Evolutionary conservation across 2,797 vertebrate genomes (phyloP).

Genomic region (Halcyon smyrnensis): DNA sequence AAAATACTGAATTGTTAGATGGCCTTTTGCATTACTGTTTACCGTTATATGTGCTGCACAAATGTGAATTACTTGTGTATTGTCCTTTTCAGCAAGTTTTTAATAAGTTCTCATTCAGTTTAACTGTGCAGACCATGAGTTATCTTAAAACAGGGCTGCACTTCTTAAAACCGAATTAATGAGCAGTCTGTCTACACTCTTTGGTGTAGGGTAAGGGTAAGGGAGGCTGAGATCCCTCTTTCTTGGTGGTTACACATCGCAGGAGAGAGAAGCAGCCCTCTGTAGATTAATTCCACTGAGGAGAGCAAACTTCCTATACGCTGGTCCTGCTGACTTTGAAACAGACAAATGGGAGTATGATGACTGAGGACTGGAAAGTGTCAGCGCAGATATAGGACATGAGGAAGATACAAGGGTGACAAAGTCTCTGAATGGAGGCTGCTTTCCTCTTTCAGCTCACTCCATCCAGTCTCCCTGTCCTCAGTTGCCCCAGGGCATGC

Average conservation of each 20-base stretch:
- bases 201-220: no score
- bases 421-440: not conserved
- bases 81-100: not conserved
- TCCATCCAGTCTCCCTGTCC: not conserved
- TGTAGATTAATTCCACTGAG: not conserved
- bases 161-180: not conserved
- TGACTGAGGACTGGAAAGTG: not conserved
- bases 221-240: not conserved
- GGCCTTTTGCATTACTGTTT: not conserved
- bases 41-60: rapidly evolving
- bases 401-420: not conserved
- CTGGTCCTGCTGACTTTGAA: not conserved
- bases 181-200: not conserved
- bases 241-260: not conserved
- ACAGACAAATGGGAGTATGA: not conserved
- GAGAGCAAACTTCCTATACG: not conserved
- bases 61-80: not conserved
- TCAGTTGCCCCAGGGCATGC: not conserved
- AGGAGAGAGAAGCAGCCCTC: not conserved
- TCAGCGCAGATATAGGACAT: not conserved
- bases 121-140: not conserved
- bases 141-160: not conserved
- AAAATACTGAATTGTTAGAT: not conserved
- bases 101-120: not conserved
- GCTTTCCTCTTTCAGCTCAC: not conserved